Evolutionary conservation across 2,797 vertebrate genomes (phyloP).

Genomic region (Sebastes iracundus): DNA sequence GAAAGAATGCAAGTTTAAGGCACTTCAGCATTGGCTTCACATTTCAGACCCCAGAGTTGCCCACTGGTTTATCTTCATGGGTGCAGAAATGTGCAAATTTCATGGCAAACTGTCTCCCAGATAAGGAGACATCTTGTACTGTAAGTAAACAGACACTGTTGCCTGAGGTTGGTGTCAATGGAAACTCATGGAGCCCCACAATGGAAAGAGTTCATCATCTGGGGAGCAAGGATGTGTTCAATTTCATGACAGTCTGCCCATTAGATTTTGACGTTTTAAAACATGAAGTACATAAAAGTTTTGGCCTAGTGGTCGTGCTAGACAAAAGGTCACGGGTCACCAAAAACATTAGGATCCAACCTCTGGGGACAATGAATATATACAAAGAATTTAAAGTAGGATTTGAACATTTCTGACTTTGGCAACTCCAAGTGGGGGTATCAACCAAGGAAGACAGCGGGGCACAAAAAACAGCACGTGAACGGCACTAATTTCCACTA

Average conservation of each 20-base stretch:
- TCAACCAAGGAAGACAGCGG: neutral
- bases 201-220: neutral
- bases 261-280: neutral
- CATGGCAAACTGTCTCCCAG: neutral
- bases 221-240: neutral
- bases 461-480: neutral
- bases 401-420: neutral
- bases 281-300: neutral
- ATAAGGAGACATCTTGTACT: neutral
- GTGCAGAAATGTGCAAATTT: neutral
- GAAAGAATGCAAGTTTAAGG: too few relatives aligned
- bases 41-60: fast-evolving
- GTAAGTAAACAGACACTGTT: too few relatives aligned
- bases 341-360: neutral
- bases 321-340: neutral
- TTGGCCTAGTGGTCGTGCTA: neutral
- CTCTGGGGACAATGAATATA: neutral
- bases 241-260: neutral
- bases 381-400: neutral
- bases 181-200: neutral
- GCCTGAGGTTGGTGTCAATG: neutral
- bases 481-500: neutral
- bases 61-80: too few relatives aligned
- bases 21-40: too few relatives aligned
- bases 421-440: neutral